These are phyloP conservation scores for Drosophila gaucha DNA, from an alignment of 2,888 invertebrate species.

Conservation along the genomic window DNA sequence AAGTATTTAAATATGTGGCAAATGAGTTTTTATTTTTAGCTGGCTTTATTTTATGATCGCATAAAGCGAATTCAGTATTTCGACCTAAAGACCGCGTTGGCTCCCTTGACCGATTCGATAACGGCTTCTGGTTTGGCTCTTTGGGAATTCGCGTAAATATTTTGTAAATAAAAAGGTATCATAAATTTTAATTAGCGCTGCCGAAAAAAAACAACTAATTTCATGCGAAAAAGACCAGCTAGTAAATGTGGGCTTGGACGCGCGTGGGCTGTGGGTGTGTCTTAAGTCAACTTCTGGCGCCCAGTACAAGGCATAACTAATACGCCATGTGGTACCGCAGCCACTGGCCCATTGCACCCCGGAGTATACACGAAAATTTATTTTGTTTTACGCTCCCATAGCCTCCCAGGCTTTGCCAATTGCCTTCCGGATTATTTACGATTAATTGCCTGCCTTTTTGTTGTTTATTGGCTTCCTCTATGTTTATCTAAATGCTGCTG, in stretches of 20 bases:
- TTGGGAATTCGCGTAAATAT: slow-evolving; percentile 54
- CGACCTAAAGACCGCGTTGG: slow-evolving; percentile 6
- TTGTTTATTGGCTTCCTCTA: slow-evolving; percentile 47
- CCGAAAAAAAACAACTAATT: slow-evolving; percentile 77
- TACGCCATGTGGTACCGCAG: slow-evolving; percentile 37
- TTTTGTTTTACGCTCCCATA: slow-evolving; percentile 24
- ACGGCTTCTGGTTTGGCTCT: slow-evolving; percentile 29
- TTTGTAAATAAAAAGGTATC: slow-evolving; percentile 74
- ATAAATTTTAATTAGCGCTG: slow-evolving; percentile 81
- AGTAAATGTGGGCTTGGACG: slow-evolving; percentile 35
- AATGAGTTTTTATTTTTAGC: slow-evolving; percentile 1
- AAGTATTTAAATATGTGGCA: neutral
- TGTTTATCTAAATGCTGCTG: slow-evolving; percentile 45
- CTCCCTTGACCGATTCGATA: slow-evolving; percentile 12
- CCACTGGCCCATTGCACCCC: slow-evolving; percentile 33
- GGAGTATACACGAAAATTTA: slow-evolving; percentile 43
- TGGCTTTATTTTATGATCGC: slow-evolving; percentile 6
- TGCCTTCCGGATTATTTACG: slow-evolving; percentile 42
- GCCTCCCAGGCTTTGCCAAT: neutral
- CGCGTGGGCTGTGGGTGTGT: slow-evolving; percentile 49
- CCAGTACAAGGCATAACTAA: slow-evolving; percentile 43
- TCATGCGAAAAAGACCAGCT: slow-evolving; percentile 57
- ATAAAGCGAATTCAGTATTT: slow-evolving; percentile 5
- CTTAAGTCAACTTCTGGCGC: slow-evolving; percentile 51
- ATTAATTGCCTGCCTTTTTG: slow-evolving; percentile 57